phyloP scores from a whole-genome alignment of 1,140 invertebrate species.

The Tetramorium parvispinum region DNA sequence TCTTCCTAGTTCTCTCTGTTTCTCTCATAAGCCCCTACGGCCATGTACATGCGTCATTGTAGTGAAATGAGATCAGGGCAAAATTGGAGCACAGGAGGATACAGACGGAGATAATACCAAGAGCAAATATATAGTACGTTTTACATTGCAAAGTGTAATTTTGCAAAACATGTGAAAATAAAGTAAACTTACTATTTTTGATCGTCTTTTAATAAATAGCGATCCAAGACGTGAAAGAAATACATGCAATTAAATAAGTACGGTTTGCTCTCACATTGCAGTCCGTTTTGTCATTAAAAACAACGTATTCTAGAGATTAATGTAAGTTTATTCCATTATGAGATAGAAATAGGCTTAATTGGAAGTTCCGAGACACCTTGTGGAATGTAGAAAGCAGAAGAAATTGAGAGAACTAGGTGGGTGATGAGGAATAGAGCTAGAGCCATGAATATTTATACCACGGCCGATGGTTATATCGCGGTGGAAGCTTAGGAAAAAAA shows the following conservation, averaged over 20 bases:
- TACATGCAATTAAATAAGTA: neutral
- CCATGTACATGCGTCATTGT: slow-evolving; percentile 3
- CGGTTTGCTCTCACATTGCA: neutral
- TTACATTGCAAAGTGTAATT: neutral
- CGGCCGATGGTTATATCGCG: slow-evolving; percentile 67
- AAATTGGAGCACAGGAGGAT: slow-evolving; percentile 6
- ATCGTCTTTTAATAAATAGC: neutral
- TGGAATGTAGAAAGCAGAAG: slow-evolving; percentile 17
- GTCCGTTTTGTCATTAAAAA: neutral
- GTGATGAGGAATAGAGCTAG: slow-evolving; percentile 13
- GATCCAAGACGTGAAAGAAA: neutral
- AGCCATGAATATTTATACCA: slow-evolving; percentile 77
- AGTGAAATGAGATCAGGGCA: slow-evolving; percentile 9
- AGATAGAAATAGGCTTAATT: neutral
- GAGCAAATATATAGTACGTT: neutral
- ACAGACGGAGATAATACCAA: neutral
- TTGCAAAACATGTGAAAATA: neutral
- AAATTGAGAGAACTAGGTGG: slow-evolving; percentile 17
- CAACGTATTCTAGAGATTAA: neutral
- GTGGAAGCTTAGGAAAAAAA: slow-evolving; percentile 59
- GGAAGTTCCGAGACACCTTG: neutral
- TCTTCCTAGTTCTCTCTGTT: neutral
- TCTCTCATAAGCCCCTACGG: slow-evolving; percentile 18
- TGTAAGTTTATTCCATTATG: neutral
- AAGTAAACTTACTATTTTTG: neutral